These are phyloP conservation scores for Thryonomys swinderianus DNA, from an alignment of 2,113 vertebrate genomes.

Conservation along the genomic window DNA sequence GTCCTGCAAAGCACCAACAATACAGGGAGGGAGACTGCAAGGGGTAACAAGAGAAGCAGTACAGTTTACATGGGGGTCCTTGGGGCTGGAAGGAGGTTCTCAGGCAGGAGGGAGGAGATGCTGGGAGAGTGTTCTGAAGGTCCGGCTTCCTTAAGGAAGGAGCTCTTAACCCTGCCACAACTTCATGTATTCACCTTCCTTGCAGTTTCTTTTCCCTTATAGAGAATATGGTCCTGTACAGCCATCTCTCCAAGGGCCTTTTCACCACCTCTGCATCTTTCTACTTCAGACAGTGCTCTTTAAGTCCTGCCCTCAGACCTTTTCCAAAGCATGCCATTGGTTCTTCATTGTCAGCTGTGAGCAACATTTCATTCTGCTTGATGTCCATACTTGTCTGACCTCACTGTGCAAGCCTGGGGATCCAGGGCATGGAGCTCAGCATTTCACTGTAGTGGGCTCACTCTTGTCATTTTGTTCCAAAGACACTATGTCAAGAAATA, in stretches of 20 bases:
- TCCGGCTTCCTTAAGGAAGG: background rate
- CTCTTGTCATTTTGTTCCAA: slow-evolving; percentile 9
- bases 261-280: background rate
- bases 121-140: background rate
- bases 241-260: background rate
- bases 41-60: background rate
- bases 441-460: background rate
- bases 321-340: background rate
- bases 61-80: accelerated
- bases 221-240: background rate
- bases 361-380: background rate
- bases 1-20: background rate
- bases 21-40: background rate
- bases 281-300: background rate
- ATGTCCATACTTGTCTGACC: accelerated
- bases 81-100: background rate
- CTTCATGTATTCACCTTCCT: background rate
- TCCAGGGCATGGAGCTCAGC: background rate
- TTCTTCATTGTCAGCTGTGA: background rate
- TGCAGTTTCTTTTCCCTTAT: background rate
- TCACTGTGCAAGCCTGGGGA: background rate
- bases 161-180: background rate
- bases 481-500: background rate
- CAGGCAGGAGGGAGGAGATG: background rate
- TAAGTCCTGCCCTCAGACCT: background rate